Base-by-base conservation (phyloP, 2,888 invertebrate species). In the Amphipoea lucens region DNA sequence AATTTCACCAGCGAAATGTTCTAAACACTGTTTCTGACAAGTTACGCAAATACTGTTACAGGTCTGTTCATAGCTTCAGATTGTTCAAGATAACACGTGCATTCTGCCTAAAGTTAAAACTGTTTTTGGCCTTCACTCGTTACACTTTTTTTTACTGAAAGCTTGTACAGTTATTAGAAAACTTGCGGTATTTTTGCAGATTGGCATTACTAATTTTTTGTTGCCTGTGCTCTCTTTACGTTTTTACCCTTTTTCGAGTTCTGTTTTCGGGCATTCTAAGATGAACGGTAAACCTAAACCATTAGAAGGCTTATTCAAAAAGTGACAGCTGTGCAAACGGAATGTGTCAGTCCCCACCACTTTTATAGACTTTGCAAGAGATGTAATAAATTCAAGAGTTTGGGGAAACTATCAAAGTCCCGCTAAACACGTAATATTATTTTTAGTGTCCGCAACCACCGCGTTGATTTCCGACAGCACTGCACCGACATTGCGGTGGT, bases 401-500 rank as follows among this genome's bases (percentile, higher is more conserved):
- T 79, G 36, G 63, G 82, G 74, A 82, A 86, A 81, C 74, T 81
- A 82, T 86, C 82, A 74, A 84, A 87, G 82, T 74, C 67, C 54
- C 57, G 29, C 54, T 71, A 79, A 66, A 85, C 78, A 65, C 69
- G 76, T 86, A 69, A 86, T 85, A 90, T 91, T 95, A 95, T 95
- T 95, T 96, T 93, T 93, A 93, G 93, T 91, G 85, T 77, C 79
- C 81, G 81, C 89, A 92, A 92, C 94, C 96, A 95, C 94, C 96
- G 94, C 96, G 92, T 93, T 85, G 96, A 89, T 93, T 90, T 92
- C 92, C 77, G 81, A 82, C 76, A 73, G 88, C 87, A 90, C 89
- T 91, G 92, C 91, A 90, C 85, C 83, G 87, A 89, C 91, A 93
- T 91, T 95, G 96, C 94, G 96, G 96, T 96, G 96, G 96, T 96